These are phyloP conservation scores for Marmota monax DNA, from an alignment of 2,113 vertebrate species.

Conservation along the genomic window DNA sequence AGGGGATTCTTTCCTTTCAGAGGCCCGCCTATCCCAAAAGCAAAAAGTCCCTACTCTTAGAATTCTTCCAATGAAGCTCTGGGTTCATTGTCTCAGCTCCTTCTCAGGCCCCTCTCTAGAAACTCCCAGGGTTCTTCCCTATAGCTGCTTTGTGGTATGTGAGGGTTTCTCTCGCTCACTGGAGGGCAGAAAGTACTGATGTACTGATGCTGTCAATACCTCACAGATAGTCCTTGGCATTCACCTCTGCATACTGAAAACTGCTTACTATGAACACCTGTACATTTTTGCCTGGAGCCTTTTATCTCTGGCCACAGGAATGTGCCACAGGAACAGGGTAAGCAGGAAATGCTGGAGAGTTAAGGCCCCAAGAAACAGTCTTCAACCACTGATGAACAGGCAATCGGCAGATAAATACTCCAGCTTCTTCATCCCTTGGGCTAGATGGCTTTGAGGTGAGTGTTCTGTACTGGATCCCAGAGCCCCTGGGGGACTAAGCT, in stretches of 20 bases:
- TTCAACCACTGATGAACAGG: neutral
- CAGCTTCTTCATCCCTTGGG: neutral
- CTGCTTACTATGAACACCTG: neutral
- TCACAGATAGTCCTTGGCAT: neutral
- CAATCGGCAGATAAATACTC: neutral
- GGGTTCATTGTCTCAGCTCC: neutral
- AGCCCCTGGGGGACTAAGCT: neutral
- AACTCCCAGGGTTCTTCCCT: neutral
- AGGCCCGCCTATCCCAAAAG: neutral
- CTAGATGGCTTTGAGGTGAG: neutral
- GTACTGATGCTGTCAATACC: neutral
- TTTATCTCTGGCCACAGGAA: neutral
- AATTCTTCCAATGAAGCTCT: neutral
- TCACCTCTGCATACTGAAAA: neutral
- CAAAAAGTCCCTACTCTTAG: neutral
- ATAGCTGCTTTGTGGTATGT: neutral
- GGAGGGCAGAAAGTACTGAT: neutral
- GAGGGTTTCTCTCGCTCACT: neutral
- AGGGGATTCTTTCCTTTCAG: neutral
- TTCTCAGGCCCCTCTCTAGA: neutral
- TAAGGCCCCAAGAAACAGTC: neutral
- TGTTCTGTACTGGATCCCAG: neutral
- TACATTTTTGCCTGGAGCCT: neutral
- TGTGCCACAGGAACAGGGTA: neutral
- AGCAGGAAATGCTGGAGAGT: neutral